Evolutionary conservation across 2,888 invertebrate genomes (phyloP), one percentile per base, ranked within the genome.

Genomic region (Sphaeridia pumilis): DNA sequence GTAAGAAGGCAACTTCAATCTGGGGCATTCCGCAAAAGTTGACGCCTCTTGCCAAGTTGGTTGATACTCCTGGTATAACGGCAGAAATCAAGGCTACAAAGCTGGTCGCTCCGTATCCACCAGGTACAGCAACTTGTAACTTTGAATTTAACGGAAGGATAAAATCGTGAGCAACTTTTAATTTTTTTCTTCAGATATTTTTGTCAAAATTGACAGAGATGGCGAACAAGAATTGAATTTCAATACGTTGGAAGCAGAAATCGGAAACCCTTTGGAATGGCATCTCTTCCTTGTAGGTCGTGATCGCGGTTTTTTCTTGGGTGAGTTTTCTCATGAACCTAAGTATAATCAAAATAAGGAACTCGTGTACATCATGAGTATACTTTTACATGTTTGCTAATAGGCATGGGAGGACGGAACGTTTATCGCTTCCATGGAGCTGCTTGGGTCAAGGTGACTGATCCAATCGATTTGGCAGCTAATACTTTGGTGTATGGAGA

Each of bases 401-500:
- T 26, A 63, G 73, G 75, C 17, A 62, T 73, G 53, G 75, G 75
- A 14, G 67, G 73, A 24, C 70, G 74, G 1, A 71, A 76, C 53
- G 78, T 82, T 10, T 82, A 75, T 66, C 74, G 75, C 46, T 75
- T 76, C 61, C 70, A 73, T 44, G 74, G 72, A 12, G 69, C 71
- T 5, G 70, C 71, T 17, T 72, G 71, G 63, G 70, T 77, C 1
- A 70, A 49, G 14, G 50, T 59, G 0, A 47, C 51, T 3, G 64
- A 64, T 24, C 65, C 65, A n/a, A 65, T 86, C 14, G 80, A 83
- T 66, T 72, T 87, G 41, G 79, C 82, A 2, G 74, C 78, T 1
- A 79, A 81, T 46, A 85, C 86, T 0, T 67, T 87, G 3, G 70
- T 87, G 27, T 85, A 79, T 66, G 87, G 80, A 0, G 86, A 87